Evolutionary conservation across 2,113 vertebrate species (phyloP), one percentile per base, ranked within the genome.

Genomic region (Mohoua ochrocephala): DNA sequence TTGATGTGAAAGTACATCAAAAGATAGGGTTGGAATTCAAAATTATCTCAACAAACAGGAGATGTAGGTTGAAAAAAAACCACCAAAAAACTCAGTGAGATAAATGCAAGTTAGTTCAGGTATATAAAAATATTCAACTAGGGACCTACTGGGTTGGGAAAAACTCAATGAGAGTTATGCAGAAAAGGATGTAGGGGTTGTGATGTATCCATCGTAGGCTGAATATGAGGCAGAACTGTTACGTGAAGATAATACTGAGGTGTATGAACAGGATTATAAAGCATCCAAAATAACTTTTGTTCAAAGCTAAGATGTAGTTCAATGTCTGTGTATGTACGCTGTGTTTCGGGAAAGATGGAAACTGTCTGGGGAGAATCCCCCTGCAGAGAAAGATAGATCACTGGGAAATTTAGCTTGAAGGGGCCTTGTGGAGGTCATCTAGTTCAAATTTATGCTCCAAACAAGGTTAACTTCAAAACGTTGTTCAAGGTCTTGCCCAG

Each of bases 1-100:
- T 97, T 96, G 93, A 96, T 95, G 91, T 92, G 64, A 59, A 84
- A 93, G 60, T 68, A 87, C 91, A 95, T 97, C 95, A 93, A 95
- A 96, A 93, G 89, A 93, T 79, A 64, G 60, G 64, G 60, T 44
- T 84, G 76, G 94, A 89, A 91, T 91, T 91, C 79, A 87, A 91
- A 95, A 95, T 91, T 91, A 87, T 92, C 93, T 92, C 39, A 10
- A 87, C 21, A 89, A 93, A 84, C 94, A 93, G 73, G 80, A 89
- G 76, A 78, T 21, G 16, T 15, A 74, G 54, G 64, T 33, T 91
- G 39, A 77, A 93, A 92, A 91, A 79, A 31, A 7, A 3, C 14
- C 37, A 3, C 14, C 37, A 39, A 56, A 67, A 77, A 91, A 45
- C 35, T 88, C 73, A 67, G 47, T 78, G 50, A 92, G 52, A 91